Conservation (phyloP, 1,140 invertebrate species). For the Apolygus lucorum region DNA sequence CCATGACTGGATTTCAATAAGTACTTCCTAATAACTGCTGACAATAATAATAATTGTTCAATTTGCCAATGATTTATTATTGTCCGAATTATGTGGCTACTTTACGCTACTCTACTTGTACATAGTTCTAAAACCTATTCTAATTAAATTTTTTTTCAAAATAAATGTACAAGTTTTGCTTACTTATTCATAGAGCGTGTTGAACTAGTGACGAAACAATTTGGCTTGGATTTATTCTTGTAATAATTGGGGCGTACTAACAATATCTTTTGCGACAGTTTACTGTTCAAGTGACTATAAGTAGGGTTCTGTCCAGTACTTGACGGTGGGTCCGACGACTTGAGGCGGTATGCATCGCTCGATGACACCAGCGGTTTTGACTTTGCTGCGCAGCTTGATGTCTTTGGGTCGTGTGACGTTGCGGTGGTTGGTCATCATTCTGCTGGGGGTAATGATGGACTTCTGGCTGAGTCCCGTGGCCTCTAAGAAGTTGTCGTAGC, state of each 20-base stretch:
- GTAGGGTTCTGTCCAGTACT: slow-evolving; percentile 38
- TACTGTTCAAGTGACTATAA: slow-evolving; percentile 26
- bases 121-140: not conserved
- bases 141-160: not conserved
- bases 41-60: too few species aligned
- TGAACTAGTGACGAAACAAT: not conserved
- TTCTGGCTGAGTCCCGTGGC: slow-evolving; percentile 71
- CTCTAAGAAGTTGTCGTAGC: slow-evolving; percentile 67
- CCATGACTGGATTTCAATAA: too few species aligned
- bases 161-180: not conserved
- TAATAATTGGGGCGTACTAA: not conserved
- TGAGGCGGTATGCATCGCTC: slow-evolving; percentile 29
- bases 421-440: slow-evolving; percentile 63
- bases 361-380: slow-evolving; percentile 28
- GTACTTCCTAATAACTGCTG: too few species aligned
- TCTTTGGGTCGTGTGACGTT: slow-evolving; percentile 67
- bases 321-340: slow-evolving; percentile 31
- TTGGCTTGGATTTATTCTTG: not conserved
- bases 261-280: not conserved
- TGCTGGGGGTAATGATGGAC: slow-evolving; percentile 62
- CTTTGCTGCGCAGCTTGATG: slow-evolving; percentile 47
- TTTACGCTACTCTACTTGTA: too few species aligned
- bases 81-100: too few species aligned
- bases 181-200: too few species aligned
- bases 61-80: too few species aligned